A percentile compares a stretch with the other conserved stretches of the same genome.
Evolutionary conservation across 2,797 vertebrate species (phyloP).

Genomic region (Antennarius maculatus): DNA sequence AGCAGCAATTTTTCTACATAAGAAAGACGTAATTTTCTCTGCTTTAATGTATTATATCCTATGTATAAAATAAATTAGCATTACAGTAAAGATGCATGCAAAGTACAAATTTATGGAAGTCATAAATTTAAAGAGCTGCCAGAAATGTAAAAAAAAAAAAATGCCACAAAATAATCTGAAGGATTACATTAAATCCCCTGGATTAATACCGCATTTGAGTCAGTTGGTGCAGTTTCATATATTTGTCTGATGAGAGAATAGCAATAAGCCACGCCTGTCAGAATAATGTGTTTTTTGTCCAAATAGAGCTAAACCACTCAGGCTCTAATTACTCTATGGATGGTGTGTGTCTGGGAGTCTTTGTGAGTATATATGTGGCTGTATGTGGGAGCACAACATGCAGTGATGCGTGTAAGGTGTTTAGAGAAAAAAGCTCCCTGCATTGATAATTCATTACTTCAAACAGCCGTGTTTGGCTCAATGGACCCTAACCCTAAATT

Average conservation of each 20-base stretch:
- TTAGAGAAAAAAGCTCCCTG: slow-evolving; percentile 13
- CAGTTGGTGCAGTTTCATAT: slow-evolving; percentile 21
- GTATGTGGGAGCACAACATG: not conserved
- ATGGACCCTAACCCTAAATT: slow-evolving; percentile 28
- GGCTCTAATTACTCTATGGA: slow-evolving; percentile 37
- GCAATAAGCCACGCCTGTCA: slow-evolving; percentile 39
- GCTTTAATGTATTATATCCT: slow-evolving; percentile 39
- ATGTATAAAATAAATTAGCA: not conserved
- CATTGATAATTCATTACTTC: slow-evolving; percentile 56
- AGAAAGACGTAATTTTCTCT: slow-evolving; percentile 24
- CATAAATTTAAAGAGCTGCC: not conserved
- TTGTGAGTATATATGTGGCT: not conserved
- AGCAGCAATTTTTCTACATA: slow-evolving; percentile 18
- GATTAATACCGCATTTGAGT: slow-evolving; percentile 25
- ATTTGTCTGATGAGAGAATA: slow-evolving; percentile 38
- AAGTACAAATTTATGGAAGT: slow-evolving; percentile 21
- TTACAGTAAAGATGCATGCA: not conserved
- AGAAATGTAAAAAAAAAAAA: not conserved
- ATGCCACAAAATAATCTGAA: not conserved
- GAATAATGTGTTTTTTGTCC: slow-evolving; percentile 28
- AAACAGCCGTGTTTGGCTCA: slow-evolving; percentile 41
- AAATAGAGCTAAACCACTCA: slow-evolving; percentile 30
- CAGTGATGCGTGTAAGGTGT: slow-evolving; percentile 44
- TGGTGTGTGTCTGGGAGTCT: slow-evolving; percentile 8
- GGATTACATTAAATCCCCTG: slow-evolving; percentile 35